Base-by-base conservation (phyloP, 1,140 invertebrate genomes). In the Lepidurus apus region DNA sequence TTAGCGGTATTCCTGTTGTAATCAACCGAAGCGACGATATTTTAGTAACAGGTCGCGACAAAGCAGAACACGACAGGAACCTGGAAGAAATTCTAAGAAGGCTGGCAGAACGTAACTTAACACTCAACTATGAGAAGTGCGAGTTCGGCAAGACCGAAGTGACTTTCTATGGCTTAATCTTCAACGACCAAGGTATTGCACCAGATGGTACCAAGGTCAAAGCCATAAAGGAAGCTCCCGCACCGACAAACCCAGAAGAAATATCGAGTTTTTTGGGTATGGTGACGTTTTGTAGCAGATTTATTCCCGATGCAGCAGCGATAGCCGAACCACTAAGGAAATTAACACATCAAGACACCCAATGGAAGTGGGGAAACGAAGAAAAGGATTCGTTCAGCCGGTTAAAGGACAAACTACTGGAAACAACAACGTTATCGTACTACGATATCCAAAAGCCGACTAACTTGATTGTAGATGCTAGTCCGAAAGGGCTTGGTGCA, bases 401-500 rank as follows among this genome's bases (percentile, higher is more conserved):
- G 53, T 42, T 83, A 17, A 82, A 81, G 77, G 21, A 77, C 8
- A 77, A 24, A 9, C 47, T 82, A 7, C 42, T 73, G 76, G 7
- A 75, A 24, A 73, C 77, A 4, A 53, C 45, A 8, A 79, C 75
- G 17, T 75, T 82, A 13, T 78, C 75, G 24, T 81, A 81, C 74
- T 83, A 78, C 73, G 79, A 83, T 73, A 4, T 17, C 34, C 78
- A 79, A 34, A 77, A 53, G 13, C 44, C 82, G 75, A 86, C 85
- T 8, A 78, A 81, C 53, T 80, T 86, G 17, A 81, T 85, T 34
- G 84, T 85, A 8, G 86, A 87, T 82, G 86, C 86, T 0, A 86
- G 85, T 78, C 86, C 85, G n/a, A 83, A 84, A 11, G 85, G 82
- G 9, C 78, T 87, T 75, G 85, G 83, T 17, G 83, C 81, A 10